Evolutionary conservation across 2,113 vertebrate species (phyloP), one percentile per base, ranked within the genome.

Genomic region (Sylvia atricapilla): DNA sequence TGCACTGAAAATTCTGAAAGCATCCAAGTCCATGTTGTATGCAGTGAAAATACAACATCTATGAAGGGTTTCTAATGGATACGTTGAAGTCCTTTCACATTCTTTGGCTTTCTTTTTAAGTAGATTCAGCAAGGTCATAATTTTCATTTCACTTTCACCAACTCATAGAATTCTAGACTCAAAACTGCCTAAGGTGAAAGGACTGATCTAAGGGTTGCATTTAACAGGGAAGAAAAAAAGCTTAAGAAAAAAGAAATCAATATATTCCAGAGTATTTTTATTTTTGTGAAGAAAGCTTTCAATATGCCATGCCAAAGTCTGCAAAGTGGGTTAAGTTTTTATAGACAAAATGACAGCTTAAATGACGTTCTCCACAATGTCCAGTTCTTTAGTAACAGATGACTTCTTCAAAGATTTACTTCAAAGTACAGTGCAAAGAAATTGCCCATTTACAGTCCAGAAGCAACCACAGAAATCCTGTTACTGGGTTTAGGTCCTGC

Each of bases 281-380:
- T 92, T 95, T 96, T 87, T 90, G 46, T 90, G 75, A 90, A 95
- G 68, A 95, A 97, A 94, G 59, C 66, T 95, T 89, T 96, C 95
- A 94, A 82, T 87, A 93, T 0, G 5, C 82, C 84, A 76, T 39
- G 35, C 47, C 68, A 60, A 91, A 87, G 23, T 70, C 76, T 55
- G 53, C n/a, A 50, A 95, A 96, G 70, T 80, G 70, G 75, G 41
- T 86, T 58, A 92, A 66, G 52, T 87, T 93, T 95, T 59, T 93
- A 91, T 79, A 73, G 90, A 81, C 86, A 87, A 93, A 96, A 84
- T 74, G 72, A 88, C 88, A 95, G 64, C 76, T 90, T 92, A 93
- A 93, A 92, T 94, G 92, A 82, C 0, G 0, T 79, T 82, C 78
- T 70, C 50, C 75, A 91, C 69, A 46, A 74, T 11, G 11, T 80